Conservation (phyloP, 92 coral and sea anemone genomes). For the Isaurus tuberculatus region DNA sequence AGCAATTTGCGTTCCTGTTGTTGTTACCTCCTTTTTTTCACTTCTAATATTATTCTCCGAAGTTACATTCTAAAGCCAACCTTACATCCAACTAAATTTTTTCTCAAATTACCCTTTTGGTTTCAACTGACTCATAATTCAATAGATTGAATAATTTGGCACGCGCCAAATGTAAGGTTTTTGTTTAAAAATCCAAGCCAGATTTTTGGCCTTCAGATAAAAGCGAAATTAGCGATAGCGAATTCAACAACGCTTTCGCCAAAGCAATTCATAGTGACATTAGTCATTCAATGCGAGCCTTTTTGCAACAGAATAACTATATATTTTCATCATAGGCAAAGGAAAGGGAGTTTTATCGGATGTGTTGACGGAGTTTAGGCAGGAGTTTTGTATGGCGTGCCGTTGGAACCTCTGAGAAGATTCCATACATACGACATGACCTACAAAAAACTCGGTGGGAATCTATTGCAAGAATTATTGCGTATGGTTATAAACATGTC, state of each 20-base stretch:
- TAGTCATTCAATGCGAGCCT: no score
- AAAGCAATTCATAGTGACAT: no score
- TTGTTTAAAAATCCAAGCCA: no score
- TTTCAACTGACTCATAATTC: constrained; percentile 15
- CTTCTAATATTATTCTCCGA: constrained; percentile 34
- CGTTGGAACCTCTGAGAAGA: constrained; percentile 55
- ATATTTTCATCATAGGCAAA: no score
- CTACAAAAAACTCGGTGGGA: constrained; percentile 57
- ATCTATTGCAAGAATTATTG: constrained; percentile 61
- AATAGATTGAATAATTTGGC: constrained; percentile 35
- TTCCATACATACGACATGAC: constrained; percentile 67
- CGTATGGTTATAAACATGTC: constrained; percentile 52
- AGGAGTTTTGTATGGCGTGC: constrained; percentile 37
- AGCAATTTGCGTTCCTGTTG: no score
- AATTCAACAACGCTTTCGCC: no score
- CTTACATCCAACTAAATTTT: constrained; percentile 9
- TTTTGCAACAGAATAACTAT: no score
- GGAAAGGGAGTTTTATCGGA: constrained; percentile 63
- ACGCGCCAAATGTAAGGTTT: no score
- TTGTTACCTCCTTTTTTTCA: background rate
- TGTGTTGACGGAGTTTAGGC: constrained; percentile 55
- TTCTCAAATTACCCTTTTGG: constrained; percentile 2
- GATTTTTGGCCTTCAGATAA: no score
- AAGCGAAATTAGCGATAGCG: no score
- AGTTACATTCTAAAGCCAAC: constrained; percentile 41